Conservation (phyloP, 2,113 vertebrate species). For the Bothrops jararaca region DNA sequence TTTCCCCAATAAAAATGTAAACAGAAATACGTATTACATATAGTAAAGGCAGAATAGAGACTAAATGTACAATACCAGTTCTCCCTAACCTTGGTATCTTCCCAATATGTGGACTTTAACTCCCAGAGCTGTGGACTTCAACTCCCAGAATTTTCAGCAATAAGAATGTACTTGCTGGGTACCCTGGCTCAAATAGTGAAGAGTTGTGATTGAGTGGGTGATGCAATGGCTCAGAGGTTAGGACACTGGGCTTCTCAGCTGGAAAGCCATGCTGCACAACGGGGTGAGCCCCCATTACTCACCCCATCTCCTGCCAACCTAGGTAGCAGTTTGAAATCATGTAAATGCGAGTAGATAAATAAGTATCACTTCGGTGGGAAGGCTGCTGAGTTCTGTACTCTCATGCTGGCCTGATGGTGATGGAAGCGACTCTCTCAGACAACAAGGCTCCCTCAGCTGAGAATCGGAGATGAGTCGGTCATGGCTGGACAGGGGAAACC, state of each 20-base stretch:
- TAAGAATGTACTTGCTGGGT: neutral
- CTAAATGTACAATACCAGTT: neutral
- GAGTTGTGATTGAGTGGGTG: neutral
- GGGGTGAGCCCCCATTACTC: too few species aligned
- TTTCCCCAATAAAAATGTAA: neutral
- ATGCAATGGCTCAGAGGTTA: too few species aligned
- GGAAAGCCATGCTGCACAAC: too few species aligned
- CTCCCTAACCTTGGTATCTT: neutral
- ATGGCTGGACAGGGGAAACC: neutral
- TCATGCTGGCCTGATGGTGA: neutral
- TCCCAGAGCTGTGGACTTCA: neutral
- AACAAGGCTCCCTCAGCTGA: neutral
- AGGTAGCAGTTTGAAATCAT: too few species aligned
- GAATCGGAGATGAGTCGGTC: neutral
- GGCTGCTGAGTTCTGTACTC: neutral
- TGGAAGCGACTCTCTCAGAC: neutral
- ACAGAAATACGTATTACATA: neutral
- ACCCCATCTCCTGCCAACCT: too few species aligned
- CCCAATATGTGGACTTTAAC: neutral
- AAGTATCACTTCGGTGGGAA: too few species aligned
- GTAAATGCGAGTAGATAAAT: too few species aligned
- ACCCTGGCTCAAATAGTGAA: neutral
- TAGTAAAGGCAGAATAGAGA: neutral
- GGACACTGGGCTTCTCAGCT: too few species aligned
- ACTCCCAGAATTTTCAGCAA: neutral